Base-by-base conservation (phyloP, 2,113 vertebrate species). In the Polyodon spathula region DNA sequence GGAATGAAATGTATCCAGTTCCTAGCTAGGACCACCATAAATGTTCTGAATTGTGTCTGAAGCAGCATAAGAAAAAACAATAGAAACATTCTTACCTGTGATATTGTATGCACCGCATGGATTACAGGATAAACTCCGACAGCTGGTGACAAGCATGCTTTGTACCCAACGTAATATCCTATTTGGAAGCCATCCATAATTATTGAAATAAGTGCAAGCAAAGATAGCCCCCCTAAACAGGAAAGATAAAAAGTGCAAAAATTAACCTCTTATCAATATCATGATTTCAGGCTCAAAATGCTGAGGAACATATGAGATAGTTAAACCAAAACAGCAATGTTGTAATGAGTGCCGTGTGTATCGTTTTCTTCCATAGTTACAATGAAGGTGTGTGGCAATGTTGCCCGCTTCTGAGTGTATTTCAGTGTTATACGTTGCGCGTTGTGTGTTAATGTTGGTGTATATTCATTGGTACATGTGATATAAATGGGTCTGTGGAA, bases 131-230 rank as follows among this genome's bases (percentile, higher is more conserved):
- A 97, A 53, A 97, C 88, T 2, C 88, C 92, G 66, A 94, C 86
- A 0, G 89, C 81, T 44, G 85, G 81, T 2, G 95, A 92, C 41
- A 96, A 74, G 66, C 96, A 98, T 27, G 81, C 82, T 0, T 86
- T 88, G 78, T 89, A 96, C 40, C 95, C 95, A 61, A 95, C 68
- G 64, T 89, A 98, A 73, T 95, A 90, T 38, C 95, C 95, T 37
- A 97, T 83, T 78, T 94, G 92, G 67, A 98, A 93, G 63, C 89
- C 87, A 60, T 94, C 95, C 82, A 97, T 89, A 63, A 96, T 83
- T 71, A 97, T 67, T 44, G 94, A 95, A 43, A 97, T 89, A 60
- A 89, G 68, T 0, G 94, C 94, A 50, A 98, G 92, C 54, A 97
- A 66, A 0, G 92, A 90, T 78, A 98, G 85, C 4, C 92, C 95